phyloP scores from a whole-genome alignment of 2,888 invertebrate species.

The Mystacides longicornis region DNA sequence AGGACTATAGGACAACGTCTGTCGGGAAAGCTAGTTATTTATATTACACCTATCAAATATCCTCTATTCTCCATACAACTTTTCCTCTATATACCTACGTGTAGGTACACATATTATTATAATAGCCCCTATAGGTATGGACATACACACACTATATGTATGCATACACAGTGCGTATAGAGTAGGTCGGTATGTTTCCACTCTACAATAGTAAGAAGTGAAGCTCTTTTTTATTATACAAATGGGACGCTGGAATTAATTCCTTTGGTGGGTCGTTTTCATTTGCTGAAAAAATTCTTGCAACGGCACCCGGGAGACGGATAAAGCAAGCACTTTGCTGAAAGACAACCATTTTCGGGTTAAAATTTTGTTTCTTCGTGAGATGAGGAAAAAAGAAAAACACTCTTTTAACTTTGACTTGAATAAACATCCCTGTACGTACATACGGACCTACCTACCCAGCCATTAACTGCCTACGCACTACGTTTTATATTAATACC shows the following conservation, averaged over 20 bases:
- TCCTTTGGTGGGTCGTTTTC: constrained; percentile 23
- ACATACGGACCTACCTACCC: too few species aligned
- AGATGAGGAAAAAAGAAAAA: neutral
- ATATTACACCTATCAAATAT: too few species aligned
- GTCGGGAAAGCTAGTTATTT: too few species aligned
- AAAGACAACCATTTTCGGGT: constrained; percentile 23
- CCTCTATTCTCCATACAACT: too few species aligned
- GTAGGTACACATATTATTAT: neutral
- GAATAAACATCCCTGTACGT: neutral
- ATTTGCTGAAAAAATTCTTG: constrained; percentile 22
- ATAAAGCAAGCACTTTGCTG: constrained; percentile 25
- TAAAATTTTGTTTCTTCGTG: constrained; percentile 16
- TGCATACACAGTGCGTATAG: neutral
- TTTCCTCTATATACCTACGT: too few species aligned
- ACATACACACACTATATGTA: neutral
- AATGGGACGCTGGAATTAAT: constrained; percentile 22
- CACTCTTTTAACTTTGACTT: neutral
- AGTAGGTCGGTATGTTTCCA: neutral
- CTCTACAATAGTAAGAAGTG: constrained; percentile 17
- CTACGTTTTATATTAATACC: too few species aligned
- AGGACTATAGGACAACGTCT: too few species aligned
- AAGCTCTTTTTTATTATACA: constrained; percentile 19
- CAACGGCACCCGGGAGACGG: constrained; percentile 21
- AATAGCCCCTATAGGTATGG: neutral
- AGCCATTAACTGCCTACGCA: too few species aligned